A percentile compares a stretch with the other conserved stretches of the same genome.
phyloP scores from a whole-genome alignment of 2,113 vertebrate genomes.

The Castor canadensis region DNA sequence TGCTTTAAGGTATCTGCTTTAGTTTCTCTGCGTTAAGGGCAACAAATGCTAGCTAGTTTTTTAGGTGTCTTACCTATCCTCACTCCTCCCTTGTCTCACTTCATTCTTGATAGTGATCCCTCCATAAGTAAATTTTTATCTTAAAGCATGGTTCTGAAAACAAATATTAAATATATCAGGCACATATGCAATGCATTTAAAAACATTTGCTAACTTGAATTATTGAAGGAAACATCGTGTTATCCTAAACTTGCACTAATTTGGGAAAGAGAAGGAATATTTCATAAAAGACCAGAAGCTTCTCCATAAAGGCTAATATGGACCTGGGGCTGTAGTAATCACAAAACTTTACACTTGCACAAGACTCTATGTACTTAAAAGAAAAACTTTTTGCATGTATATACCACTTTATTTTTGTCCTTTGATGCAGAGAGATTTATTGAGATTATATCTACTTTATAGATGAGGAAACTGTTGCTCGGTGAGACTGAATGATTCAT shows the following conservation, averaged over 20 bases:
- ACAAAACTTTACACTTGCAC: background rate
- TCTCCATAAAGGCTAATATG: background rate
- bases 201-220: background rate
- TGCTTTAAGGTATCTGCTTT: too few relatives aligned
- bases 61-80: too few relatives aligned
- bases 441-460: background rate
- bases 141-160: background rate
- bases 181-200: too few relatives aligned
- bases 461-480: background rate
- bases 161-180: background rate
- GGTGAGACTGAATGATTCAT: background rate
- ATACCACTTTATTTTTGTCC: background rate
- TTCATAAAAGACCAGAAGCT: background rate
- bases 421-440: background rate
- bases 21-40: too few relatives aligned
- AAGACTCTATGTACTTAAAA: background rate
- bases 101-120: constrained; percentile 38
- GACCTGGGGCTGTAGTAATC: background rate
- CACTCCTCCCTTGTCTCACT: too few relatives aligned
- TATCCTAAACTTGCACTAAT: background rate
- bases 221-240: background rate
- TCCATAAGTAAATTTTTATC: background rate
- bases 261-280: background rate
- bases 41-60: too few relatives aligned
- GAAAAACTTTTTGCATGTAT: background rate